Conservation (phyloP, 2,113 vertebrate species). For the Melanerpes aurifrons region DNA sequence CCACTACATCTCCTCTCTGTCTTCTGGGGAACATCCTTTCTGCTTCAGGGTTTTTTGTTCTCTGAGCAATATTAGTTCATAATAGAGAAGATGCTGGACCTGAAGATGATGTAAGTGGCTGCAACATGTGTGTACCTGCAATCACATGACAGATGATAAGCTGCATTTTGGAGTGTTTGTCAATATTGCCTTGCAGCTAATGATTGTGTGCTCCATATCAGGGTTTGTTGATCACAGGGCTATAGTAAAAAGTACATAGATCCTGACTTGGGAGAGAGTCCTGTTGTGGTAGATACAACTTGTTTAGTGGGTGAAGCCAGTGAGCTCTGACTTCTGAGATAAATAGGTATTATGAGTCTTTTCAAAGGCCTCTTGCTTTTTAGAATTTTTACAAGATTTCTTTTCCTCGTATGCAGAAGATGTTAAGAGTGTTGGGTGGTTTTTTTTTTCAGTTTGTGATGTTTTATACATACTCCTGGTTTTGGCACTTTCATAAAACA, state of each 20-base stretch:
- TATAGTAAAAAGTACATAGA: neutral
- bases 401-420: neutral
- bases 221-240: neutral
- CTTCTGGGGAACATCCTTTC: neutral
- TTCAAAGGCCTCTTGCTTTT: neutral
- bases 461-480: neutral
- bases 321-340: neutral
- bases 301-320: neutral
- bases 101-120: neutral
- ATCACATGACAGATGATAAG: neutral
- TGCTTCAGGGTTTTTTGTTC: neutral
- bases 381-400: neutral
- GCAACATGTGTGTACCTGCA: neutral
- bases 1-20: neutral
- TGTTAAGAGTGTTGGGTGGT: neutral
- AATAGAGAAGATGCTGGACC: neutral
- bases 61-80: neutral
- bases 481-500: neutral
- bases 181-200: neutral
- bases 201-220: neutral
- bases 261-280: neutral
- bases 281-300: neutral
- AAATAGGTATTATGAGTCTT: neutral
- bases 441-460: neutral
- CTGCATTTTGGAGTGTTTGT: neutral